Evolutionary conservation across 2,888 invertebrate genomes (phyloP).

Genomic region (Pyrochroa serraticornis): DNA sequence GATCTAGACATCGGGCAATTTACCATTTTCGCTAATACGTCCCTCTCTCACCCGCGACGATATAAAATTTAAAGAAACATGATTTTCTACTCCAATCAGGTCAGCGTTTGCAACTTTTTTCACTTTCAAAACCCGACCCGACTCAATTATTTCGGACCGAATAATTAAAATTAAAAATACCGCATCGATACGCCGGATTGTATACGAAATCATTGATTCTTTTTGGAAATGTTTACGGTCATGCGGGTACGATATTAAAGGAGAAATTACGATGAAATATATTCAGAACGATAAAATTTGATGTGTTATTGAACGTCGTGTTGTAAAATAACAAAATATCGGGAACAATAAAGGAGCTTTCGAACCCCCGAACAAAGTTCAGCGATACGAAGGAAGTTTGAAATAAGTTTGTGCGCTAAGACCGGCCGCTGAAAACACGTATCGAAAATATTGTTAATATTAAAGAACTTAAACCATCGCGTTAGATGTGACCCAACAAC

Average conservation of each 20-base stretch:
- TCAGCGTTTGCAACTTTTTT: slow-evolving; percentile 4
- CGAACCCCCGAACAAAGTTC: slow-evolving; percentile 19
- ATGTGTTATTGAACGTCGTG: slow-evolving; percentile 16
- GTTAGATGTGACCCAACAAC: slow-evolving; percentile 20
- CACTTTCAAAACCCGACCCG: slow-evolving; percentile 1
- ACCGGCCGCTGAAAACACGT: slow-evolving; percentile 15
- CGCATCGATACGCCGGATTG: too few relatives aligned
- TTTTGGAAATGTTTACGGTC: too few relatives aligned
- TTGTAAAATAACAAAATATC: slow-evolving; percentile 24
- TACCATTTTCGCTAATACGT: slow-evolving; percentile 30
- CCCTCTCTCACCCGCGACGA: slow-evolving; percentile 13
- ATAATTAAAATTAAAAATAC: too few relatives aligned
- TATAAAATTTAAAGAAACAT: slow-evolving; percentile 30
- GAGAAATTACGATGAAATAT: not conserved
- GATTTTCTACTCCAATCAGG: slow-evolving; percentile 29
- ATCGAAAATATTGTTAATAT: slow-evolving; percentile 28
- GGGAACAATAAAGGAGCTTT: slow-evolving; percentile 24
- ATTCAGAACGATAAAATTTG: slow-evolving; percentile 16
- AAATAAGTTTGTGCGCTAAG: slow-evolving; percentile 19
- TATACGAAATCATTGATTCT: too few relatives aligned
- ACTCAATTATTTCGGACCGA: too few relatives aligned
- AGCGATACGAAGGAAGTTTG: slow-evolving; percentile 17
- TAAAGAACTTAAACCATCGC: slow-evolving; percentile 24
- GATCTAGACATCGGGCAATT: slow-evolving; percentile 33
- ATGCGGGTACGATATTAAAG: too few relatives aligned